Conservation (phyloP, 2,888 invertebrate genomes). For the Spodoptera littoralis region DNA sequence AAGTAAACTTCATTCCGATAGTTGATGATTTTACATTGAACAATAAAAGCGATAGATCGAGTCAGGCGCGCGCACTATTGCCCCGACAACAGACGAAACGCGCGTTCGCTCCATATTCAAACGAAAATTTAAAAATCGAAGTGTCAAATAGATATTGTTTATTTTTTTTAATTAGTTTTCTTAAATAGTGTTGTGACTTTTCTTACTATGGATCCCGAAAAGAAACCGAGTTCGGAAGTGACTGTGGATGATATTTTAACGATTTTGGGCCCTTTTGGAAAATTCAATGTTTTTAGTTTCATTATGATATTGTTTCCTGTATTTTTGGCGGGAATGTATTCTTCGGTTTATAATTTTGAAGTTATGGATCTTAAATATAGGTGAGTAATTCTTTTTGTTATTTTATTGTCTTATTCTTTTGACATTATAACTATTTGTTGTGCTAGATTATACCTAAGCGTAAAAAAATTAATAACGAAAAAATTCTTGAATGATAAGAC, state of each 20-base stretch:
- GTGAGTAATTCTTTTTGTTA: slow-evolving; percentile 57
- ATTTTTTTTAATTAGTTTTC: slow-evolving; percentile 17
- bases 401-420: slow-evolving; percentile 8
- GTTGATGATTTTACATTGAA: slow-evolving; percentile 68
- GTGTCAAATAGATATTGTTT: slow-evolving; percentile 22
- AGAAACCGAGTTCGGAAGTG: slow-evolving; percentile 75
- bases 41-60: slow-evolving; percentile 78
- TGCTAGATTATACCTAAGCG: too few relatives aligned
- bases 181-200: slow-evolving; percentile 31
- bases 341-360: slow-evolving; percentile 85
- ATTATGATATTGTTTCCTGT: slow-evolving; percentile 81
- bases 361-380: slow-evolving; percentile 83
- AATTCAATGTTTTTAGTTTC: slow-evolving; percentile 79
- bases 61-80: slow-evolving; percentile 71
- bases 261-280: slow-evolving; percentile 80
- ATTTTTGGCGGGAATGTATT: slow-evolving; percentile 81
- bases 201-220: slow-evolving; percentile 80
- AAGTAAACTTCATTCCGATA: slow-evolving; percentile 49
- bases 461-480: too few relatives aligned
- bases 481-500: too few relatives aligned
- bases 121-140: slow-evolving; percentile 47
- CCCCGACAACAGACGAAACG: slow-evolving; percentile 64
- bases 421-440: neutral
- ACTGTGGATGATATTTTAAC: slow-evolving; percentile 83
- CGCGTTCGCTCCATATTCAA: slow-evolving; percentile 64